Evolutionary conservation across 64 coral and sea anemone species (phyloP).

Genomic region (Platygyra sinensis): DNA sequence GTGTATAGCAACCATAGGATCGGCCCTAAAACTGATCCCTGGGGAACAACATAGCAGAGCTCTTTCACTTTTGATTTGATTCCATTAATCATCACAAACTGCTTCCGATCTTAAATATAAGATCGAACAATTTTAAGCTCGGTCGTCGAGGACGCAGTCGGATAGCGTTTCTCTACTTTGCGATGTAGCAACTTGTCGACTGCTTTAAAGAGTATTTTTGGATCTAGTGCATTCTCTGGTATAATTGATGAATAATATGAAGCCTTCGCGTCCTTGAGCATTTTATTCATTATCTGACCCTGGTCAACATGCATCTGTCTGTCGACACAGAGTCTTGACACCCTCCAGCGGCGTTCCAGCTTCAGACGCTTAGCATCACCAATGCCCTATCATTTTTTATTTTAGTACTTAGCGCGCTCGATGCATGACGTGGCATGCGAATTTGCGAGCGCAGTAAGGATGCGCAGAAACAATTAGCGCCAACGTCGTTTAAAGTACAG

Average conservation of each 20-base stretch:
- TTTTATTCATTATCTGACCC: background rate
- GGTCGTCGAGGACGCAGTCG: slow-evolving; percentile 25
- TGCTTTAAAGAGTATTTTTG: slow-evolving; percentile 30
- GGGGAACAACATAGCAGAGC: background rate
- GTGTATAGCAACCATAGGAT: too few relatives aligned
- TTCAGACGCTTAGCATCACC: background rate
- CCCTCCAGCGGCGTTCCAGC: slow-evolving; percentile 49
- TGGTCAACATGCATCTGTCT: slow-evolving; percentile 49
- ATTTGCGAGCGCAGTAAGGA: too few relatives aligned
- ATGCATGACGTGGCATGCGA: too few relatives aligned
- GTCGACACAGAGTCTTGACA: slow-evolving; percentile 38
- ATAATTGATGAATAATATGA: slow-evolving; percentile 4
- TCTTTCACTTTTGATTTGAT: slow-evolving; percentile 12
- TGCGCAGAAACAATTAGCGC: too few relatives aligned
- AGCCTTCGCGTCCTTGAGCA: too few relatives aligned
- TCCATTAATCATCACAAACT: background rate
- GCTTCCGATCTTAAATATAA: slow-evolving; percentile 28
- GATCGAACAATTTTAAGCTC: too few relatives aligned
- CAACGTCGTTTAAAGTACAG: too few relatives aligned
- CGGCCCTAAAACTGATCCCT: background rate
- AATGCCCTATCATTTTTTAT: too few relatives aligned
- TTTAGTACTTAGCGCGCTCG: too few relatives aligned
- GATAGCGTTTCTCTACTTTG: slow-evolving; percentile 20
- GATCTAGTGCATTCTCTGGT: slow-evolving; percentile 31
- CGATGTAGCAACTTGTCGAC: slow-evolving; percentile 33